Conservation (phyloP, 2,113 vertebrate genomes). For the Muntiacus reevesi region DNA sequence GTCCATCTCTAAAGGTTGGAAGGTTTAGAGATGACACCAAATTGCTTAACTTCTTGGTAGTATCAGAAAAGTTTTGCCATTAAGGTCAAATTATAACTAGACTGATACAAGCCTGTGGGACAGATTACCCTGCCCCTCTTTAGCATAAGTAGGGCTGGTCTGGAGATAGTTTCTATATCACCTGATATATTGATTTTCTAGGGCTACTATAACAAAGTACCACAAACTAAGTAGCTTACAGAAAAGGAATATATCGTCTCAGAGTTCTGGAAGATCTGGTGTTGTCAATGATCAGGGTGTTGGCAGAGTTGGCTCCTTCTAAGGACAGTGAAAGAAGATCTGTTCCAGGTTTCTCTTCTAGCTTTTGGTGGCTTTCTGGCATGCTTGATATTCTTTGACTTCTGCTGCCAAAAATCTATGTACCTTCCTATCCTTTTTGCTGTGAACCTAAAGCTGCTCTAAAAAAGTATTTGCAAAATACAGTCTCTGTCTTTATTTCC, state of each 20-base stretch:
- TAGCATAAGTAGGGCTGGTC: background rate
- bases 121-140: background rate
- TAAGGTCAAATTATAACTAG: background rate
- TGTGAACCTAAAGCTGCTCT: background rate
- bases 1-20: background rate
- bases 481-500: background rate
- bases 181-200: background rate
- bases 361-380: background rate
- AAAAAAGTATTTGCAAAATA: background rate
- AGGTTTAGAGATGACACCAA: background rate
- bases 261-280: background rate
- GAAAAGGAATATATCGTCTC: background rate
- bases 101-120: background rate
- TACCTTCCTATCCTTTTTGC: background rate
- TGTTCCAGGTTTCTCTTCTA: background rate
- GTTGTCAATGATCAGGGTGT: background rate
- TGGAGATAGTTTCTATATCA: background rate
- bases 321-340: background rate
- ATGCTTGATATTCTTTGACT: background rate
- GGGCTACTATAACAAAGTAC: too few species aligned
- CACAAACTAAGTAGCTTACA: background rate
- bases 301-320: background rate
- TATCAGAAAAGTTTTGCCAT: background rate
- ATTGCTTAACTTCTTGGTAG: background rate
- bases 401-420: background rate